A percentile compares a stretch with the other conserved stretches of the same genome.
phyloP scores from a whole-genome alignment of 1,140 invertebrate genomes.

The Thalassaphorura encarpata region DNA sequence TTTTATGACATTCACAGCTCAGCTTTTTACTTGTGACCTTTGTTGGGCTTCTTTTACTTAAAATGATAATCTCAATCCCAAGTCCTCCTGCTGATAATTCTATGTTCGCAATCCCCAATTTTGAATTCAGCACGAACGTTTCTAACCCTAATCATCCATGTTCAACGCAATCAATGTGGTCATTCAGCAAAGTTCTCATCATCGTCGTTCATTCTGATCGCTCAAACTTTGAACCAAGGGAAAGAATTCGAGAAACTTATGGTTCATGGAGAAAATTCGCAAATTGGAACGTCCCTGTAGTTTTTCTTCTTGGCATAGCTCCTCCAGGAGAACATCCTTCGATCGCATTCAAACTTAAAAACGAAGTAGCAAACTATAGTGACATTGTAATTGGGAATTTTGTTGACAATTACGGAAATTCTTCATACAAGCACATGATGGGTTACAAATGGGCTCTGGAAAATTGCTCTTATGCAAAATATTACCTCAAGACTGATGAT shows the following conservation, averaged over 20 bases:
- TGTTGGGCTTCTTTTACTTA: too few relatives aligned
- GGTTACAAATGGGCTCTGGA: constrained; percentile 40
- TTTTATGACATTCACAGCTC: too few relatives aligned
- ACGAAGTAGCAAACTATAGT: neutral
- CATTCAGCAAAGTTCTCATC: too few relatives aligned
- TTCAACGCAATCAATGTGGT: too few relatives aligned
- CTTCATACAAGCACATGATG: constrained; percentile 44
- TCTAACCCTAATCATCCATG: too few relatives aligned
- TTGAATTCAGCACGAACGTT: too few relatives aligned
- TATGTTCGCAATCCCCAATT: too few relatives aligned
- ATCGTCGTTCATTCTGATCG: neutral
- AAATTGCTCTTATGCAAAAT: constrained; percentile 37
- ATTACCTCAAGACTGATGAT: constrained; percentile 45
- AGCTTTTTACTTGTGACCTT: too few relatives aligned
- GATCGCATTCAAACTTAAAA: neutral
- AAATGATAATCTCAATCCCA: too few relatives aligned
- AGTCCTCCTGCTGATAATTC: too few relatives aligned
- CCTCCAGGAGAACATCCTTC: neutral
- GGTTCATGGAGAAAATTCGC: neutral
- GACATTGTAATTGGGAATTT: constrained; percentile 39
- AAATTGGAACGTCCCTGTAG: neutral
- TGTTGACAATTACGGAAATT: constrained; percentile 40
- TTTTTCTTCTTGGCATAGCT: neutral
- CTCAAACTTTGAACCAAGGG: neutral
- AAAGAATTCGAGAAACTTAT: neutral